Evolutionary conservation across 1,140 invertebrate species (phyloP), one percentile per base, ranked within the genome.

Genomic region (Formica selysi): DNA sequence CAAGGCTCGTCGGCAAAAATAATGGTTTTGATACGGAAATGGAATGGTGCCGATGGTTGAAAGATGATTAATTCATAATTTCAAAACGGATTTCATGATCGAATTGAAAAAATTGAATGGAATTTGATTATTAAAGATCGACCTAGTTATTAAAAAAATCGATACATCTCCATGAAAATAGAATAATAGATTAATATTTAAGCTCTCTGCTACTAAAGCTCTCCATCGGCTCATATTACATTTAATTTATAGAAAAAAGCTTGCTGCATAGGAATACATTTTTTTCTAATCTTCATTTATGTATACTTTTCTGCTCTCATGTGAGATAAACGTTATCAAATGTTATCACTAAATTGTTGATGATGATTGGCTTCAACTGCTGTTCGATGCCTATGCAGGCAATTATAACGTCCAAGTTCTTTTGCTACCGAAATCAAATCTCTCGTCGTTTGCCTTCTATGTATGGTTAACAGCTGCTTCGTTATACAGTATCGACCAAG

Each of bases 361-460:
- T 97, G 92, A 96, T 97, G 32, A 95, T 97, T 32, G 95, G 96
- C 70, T 97, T 97, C 92, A 96, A 96, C 44, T 94, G 97, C 57
- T 97, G 97, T 2, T 93, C 97, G 86, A 96, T 97, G 96, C 10
- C 96, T 97, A 54, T 97, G 97, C 11, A 96, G 13, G n/a, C 97
- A 91, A 95, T 97, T 41, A 95, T 97, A 84, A 96, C 97, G 85
- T 96, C 97, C 7, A 97, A 98, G 94, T 95, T 95, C 97, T 83
- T 97, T 97, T 91, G 96, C 97, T 1, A 96, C 96, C 2, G 96
- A 96, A 86, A 96, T 97, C 2, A 96, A 97, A 87, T 95, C 96
- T 2, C 95, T 96, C 64, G 97, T 73, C 92, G 29, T 32, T 32
- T 32, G 29, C 29, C 29, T 98, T 26, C 96, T 96, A 0, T 96